phyloP scores from a whole-genome alignment of 2,888 invertebrate species.

The Sarcophaga carnaria region DNA sequence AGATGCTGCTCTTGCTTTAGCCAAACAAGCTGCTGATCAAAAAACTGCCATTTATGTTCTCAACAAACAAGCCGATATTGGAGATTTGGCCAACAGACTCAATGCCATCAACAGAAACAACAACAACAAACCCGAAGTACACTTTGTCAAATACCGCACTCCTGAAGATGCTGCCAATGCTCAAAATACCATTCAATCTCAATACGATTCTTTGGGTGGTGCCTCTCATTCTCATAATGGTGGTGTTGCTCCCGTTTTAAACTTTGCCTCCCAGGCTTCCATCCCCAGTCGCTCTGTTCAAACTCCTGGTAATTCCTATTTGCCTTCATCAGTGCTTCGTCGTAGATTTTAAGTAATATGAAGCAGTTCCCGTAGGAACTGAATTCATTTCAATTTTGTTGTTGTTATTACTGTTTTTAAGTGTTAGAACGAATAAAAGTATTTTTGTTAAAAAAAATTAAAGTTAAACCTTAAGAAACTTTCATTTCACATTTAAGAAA shows the following conservation, averaged over 20 bases:
- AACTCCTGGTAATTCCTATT: slow-evolving; percentile 46
- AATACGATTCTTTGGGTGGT: slow-evolving; percentile 77
- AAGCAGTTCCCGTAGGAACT: not conserved
- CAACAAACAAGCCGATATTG: slow-evolving; percentile 72
- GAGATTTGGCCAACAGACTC: slow-evolving; percentile 76
- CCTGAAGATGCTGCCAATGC: slow-evolving; percentile 79
- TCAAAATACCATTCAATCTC: slow-evolving; percentile 77
- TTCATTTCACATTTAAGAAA: too few relatives aligned
- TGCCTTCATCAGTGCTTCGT: slow-evolving; percentile 58
- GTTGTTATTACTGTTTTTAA: not conserved
- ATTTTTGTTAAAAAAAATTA: too few relatives aligned
- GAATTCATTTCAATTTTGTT: slow-evolving; percentile 21
- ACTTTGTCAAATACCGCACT: slow-evolving; percentile 80
- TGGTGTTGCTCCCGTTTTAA: slow-evolving; percentile 77
- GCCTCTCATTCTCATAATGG: slow-evolving; percentile 74
- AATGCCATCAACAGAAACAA: slow-evolving; percentile 65
- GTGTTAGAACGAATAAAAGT: slow-evolving; percentile 1
- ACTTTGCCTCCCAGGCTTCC: slow-evolving; percentile 76
- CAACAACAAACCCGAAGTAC: slow-evolving; percentile 76
- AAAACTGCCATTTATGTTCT: slow-evolving; percentile 77
- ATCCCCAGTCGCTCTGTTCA: slow-evolving; percentile 60
- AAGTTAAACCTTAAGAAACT: too few relatives aligned
- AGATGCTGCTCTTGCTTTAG: slow-evolving; percentile 76
- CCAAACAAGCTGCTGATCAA: slow-evolving; percentile 77
- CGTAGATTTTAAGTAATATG: slow-evolving; percentile 25